A percentile compares a stretch with the other conserved stretches of the same genome.
These are phyloP conservation scores for Lucifuga dentata DNA, from an alignment of 2,113 vertebrate species.

Conservation along the genomic window DNA sequence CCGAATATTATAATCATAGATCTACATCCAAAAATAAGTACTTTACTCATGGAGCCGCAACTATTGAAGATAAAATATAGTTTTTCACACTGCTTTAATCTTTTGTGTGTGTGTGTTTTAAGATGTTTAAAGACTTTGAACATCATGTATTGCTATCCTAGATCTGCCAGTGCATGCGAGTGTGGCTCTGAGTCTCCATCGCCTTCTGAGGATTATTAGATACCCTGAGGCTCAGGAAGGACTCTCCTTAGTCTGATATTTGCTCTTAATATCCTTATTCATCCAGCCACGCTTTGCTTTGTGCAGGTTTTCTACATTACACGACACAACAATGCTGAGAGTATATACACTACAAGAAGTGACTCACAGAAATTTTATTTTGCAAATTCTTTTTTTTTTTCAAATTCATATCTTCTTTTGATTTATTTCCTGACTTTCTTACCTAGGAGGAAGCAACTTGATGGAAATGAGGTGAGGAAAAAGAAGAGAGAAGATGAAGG, in stretches of 20 bases:
- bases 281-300: not conserved
- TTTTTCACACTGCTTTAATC: not conserved
- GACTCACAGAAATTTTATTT: not conserved
- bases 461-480: not conserved
- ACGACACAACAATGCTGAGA: constrained; percentile 7
- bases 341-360: not conserved
- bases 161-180: not conserved
- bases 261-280: constrained; percentile 8
- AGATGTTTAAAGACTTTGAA: not conserved
- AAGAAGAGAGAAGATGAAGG: not conserved
- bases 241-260: constrained; percentile 11
- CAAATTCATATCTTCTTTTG: not conserved
- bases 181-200: not conserved
- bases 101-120: not conserved
- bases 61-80: not conserved
- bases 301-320: not conserved
- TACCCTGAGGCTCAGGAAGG: not conserved
- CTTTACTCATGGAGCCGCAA: not conserved
- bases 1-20: not conserved
- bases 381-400: no score
- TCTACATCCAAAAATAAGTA: not conserved
- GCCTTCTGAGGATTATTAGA: constrained; percentile 16
- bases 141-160: not conserved
- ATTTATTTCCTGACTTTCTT: not conserved
- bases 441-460: not conserved